Base-by-base conservation (phyloP, 92 coral and sea anemone genomes). In the Muricea muricata region DNA sequence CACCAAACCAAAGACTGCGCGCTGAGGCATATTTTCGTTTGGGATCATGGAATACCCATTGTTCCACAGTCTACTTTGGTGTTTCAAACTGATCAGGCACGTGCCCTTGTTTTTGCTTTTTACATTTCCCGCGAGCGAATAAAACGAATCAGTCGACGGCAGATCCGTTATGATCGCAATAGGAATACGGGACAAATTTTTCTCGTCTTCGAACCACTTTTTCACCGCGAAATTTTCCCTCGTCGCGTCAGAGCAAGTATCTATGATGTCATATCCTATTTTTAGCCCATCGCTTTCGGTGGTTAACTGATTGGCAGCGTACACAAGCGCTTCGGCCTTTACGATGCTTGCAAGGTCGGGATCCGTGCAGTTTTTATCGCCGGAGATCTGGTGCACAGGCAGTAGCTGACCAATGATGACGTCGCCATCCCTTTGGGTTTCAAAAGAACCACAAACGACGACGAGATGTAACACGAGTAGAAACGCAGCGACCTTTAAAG, bases 1-100 rank as follows among this genome's bases (percentile, higher is more conserved):
- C 0, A 91, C 91, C 18, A 97, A 80, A 41, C 87, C 91, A 34
- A 89, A 85, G 46, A 97, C 85, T 2, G 98, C 96, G 41, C 71
- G 52, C 17, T 57, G 70, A 0, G 35, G 25, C 1, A 18, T 56
- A 9, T 17, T 40, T 1, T 35, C 20, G 15, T 58, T 34, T 0
- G 83, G 83, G 33, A 20, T 39, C 83, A 78, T 56, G 34, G 69
- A 55, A 25, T 78, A 78, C 2, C 71, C 28, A 56, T 78, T 57
- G 4, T 14, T 26, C 81, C 83, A 78, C 11, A 35, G 1, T 17
- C 26, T 32, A 5, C 2, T 4, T 33, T 55, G 83, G 21, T n/a
- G 7, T 55, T 78, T 56, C 13, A 78, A 34, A 26, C 83, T 78
- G 4, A 78, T 78, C 24, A 78, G 58, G 13, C 71, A 66, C 37